These are phyloP conservation scores for Apaloderma vittatum DNA, from an alignment of 2,113 vertebrate genomes.

Conservation along the genomic window DNA sequence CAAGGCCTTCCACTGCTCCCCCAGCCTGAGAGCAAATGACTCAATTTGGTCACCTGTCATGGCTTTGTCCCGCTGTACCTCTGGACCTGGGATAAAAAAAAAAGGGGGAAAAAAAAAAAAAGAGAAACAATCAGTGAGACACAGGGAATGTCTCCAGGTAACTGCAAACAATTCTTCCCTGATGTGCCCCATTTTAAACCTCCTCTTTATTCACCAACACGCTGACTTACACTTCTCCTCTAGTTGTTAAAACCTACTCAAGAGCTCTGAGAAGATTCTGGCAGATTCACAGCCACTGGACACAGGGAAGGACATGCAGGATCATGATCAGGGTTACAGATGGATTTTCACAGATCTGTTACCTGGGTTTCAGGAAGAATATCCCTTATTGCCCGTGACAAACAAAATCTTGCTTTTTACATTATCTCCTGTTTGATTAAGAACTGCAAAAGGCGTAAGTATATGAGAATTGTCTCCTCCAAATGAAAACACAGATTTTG, in stretches of 20 bases:
- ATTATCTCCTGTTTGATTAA: background rate
- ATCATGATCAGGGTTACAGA: background rate
- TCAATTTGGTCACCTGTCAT: slow-evolving; percentile 93
- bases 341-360: background rate
- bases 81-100: slow-evolving; percentile 83
- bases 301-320: background rate
- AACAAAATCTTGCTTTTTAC: background rate
- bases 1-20: slow-evolving; percentile 89
- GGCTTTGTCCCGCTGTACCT: slow-evolving; percentile 88
- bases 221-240: background rate
- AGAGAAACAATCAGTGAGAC: background rate
- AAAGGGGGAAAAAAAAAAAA: background rate
- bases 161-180: background rate
- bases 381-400: background rate
- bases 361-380: background rate
- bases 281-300: background rate
- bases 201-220: background rate
- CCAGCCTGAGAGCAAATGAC: slow-evolving; percentile 88
- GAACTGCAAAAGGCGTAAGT: background rate
- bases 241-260: background rate
- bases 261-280: background rate
- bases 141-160: rapidly evolving
- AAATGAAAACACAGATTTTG: background rate
- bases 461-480: background rate
- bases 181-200: background rate